Conservation (phyloP, 2,888 invertebrate species). For the Temnothorax unifasciatus region DNA sequence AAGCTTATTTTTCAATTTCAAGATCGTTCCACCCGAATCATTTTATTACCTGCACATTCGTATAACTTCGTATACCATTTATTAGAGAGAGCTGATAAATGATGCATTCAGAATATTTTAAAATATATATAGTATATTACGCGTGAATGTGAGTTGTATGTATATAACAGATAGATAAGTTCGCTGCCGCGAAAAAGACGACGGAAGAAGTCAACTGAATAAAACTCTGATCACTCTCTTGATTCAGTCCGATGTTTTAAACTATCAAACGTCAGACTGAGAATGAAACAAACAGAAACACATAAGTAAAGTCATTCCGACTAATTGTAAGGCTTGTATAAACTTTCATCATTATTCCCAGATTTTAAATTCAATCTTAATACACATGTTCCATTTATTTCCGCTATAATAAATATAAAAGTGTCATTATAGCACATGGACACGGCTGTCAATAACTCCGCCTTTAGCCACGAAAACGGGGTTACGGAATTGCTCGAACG, state of each 20-base stretch:
- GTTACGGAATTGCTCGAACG: constrained; percentile 35
- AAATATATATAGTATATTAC: neutral
- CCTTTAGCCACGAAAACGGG: constrained; percentile 9
- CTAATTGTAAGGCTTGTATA: neutral
- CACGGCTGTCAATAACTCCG: constrained; percentile 4
- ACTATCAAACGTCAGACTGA: neutral
- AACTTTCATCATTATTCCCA: neutral
- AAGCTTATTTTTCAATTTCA: too few species aligned
- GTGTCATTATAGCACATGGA: neutral
- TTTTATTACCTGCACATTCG: too few species aligned
- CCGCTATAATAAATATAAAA: neutral
- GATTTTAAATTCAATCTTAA: neutral
- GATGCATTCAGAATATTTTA: constrained; percentile 7
- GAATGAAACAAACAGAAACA: neutral
- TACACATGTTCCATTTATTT: neutral
- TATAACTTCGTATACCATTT: too few species aligned
- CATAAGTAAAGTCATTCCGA: neutral
- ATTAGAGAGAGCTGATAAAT: constrained; percentile 7
- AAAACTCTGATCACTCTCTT: neutral
- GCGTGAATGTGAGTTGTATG: neutral
- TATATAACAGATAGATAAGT: neutral
- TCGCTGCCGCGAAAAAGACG: neutral
- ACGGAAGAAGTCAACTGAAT: neutral
- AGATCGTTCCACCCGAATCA: too few species aligned
- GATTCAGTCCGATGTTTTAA: neutral